A percentile compares a stretch with the other conserved stretches of the same genome.
These are phyloP conservation scores for Phataginus tricuspis DNA, from an alignment of 2,797 vertebrate species.

Conservation along the genomic window DNA sequence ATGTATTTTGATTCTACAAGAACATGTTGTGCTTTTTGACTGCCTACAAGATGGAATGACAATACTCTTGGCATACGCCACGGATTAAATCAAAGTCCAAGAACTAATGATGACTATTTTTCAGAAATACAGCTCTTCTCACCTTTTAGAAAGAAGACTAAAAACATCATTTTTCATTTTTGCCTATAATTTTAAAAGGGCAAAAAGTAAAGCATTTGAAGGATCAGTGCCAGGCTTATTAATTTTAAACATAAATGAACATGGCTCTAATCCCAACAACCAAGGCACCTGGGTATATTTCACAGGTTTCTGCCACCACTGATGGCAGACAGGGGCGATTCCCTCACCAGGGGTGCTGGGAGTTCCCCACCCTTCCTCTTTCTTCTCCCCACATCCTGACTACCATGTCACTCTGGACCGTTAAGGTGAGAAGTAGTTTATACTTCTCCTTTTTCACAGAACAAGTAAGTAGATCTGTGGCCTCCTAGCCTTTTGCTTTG, in stretches of 20 bases:
- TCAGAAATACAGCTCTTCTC: not conserved
- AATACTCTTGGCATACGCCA: not conserved
- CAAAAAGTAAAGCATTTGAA: not conserved
- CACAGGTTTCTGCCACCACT: not conserved
- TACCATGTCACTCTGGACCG: not conserved
- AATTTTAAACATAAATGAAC: not conserved
- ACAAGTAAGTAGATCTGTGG: not conserved
- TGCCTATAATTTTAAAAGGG: not conserved
- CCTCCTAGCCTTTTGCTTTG: not conserved
- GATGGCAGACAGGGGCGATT: not conserved
- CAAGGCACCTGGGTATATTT: not conserved
- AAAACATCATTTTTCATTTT: not conserved
- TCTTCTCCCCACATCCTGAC: conserved; percentile 9
- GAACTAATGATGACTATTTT: not conserved
- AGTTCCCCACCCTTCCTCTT: conserved; percentile 48
- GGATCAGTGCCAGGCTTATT: not conserved
- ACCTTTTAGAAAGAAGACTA: not conserved
- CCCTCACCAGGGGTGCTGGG: not conserved
- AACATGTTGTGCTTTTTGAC: not conserved
- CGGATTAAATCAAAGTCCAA: not conserved
- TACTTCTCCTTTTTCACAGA: conserved; percentile 35
- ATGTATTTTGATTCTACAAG: not conserved
- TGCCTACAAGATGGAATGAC: not conserved
- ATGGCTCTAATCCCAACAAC: too few species aligned
- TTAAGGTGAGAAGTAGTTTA: not conserved